phyloP scores from a whole-genome alignment of 2,888 invertebrate species.

The Piscicola geometra region DNA sequence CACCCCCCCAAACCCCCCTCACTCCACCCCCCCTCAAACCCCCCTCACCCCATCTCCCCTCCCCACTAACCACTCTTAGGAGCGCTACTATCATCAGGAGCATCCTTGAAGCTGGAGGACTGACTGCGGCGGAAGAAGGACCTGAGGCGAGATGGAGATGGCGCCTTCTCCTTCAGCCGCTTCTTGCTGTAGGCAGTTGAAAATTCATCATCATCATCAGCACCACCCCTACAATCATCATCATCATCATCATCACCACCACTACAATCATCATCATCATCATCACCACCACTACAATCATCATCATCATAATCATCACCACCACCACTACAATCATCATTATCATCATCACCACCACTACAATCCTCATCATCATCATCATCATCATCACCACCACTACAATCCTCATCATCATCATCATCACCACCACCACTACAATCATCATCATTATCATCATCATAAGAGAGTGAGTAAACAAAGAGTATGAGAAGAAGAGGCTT shows the following conservation, averaged over 20 bases:
- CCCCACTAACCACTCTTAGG: background rate
- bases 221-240: slow-evolving; percentile 25
- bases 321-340: slow-evolving; percentile 30
- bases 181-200: slow-evolving; percentile 22
- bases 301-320: slow-evolving; percentile 30
- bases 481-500: too few relatives aligned
- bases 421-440: slow-evolving; percentile 33
- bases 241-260: slow-evolving; percentile 34
- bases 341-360: slow-evolving; percentile 33
- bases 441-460: slow-evolving; percentile 1
- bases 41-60: background rate
- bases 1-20: too few relatives aligned
- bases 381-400: slow-evolving; percentile 28
- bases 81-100: too few relatives aligned
- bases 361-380: slow-evolving; percentile 29
- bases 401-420: slow-evolving; percentile 30
- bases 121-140: slow-evolving; percentile 27
- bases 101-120: slow-evolving; percentile 26
- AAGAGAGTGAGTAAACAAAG: too few relatives aligned
- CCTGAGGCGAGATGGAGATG: slow-evolving; percentile 23
- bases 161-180: slow-evolving; percentile 25
- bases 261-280: slow-evolving; percentile 30
- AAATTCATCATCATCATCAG: slow-evolving; percentile 29
- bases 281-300: background rate
- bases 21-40: too few relatives aligned